Percentiles rank a stretch among this genome's conserved stretches.
phyloP scores from a whole-genome alignment of 2,888 invertebrate genomes.

The Subacronicta megacephala region DNA sequence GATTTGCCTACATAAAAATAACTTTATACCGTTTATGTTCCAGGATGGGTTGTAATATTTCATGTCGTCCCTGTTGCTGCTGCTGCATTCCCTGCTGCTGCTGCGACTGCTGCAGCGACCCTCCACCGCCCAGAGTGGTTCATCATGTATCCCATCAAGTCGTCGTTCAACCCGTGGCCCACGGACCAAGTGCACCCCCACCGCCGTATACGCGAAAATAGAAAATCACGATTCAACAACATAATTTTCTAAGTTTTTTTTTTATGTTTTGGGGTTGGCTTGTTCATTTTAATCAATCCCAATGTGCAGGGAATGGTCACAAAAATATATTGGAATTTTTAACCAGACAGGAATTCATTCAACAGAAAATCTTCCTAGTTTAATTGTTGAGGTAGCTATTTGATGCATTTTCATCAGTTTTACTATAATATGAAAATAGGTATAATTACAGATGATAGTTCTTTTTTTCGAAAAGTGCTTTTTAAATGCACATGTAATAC shows the following conservation, averaged over 20 bases:
- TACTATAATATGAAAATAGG: too few species aligned
- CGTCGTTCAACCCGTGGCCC: conserved; percentile 38
- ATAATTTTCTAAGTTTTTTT: background rate
- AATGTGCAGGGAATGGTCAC: too few species aligned
- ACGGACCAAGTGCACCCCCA: conserved; percentile 15
- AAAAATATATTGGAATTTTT: too few species aligned
- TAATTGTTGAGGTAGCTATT: too few species aligned
- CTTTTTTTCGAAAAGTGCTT: background rate
- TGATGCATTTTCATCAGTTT: too few species aligned
- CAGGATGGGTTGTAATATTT: conserved; percentile 82
- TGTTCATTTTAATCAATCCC: too few species aligned
- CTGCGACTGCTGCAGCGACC: conserved; percentile 79
- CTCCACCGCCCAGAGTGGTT: conserved; percentile 64
- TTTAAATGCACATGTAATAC: background rate
- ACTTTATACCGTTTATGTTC: conserved; percentile 16
- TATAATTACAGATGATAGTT: background rate
- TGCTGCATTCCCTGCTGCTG: conserved; percentile 82
- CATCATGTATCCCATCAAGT: conserved; percentile 64
- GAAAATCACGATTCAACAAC: background rate
- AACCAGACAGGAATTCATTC: too few species aligned
- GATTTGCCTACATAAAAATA: background rate
- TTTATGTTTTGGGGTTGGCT: too few species aligned
- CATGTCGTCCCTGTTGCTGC: conserved; percentile 83
- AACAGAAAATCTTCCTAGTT: too few species aligned
- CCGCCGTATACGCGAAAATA: conserved; percentile 44